Conservation (phyloP, 2,888 invertebrate species). For the Neocrepidodera transversa region DNA sequence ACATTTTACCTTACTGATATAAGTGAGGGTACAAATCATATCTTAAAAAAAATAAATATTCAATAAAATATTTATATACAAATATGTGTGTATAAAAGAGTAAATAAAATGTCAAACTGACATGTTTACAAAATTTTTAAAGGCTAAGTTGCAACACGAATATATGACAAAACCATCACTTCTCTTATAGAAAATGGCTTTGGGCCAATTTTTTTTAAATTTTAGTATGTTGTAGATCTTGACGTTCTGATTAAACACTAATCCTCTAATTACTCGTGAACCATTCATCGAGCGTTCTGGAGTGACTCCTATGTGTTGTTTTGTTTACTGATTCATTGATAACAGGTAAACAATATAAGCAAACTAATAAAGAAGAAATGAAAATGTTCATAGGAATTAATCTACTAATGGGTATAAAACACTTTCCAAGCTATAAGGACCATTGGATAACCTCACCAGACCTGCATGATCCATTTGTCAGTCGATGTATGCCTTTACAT, state of each 20-base stretch:
- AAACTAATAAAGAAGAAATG: slow-evolving; percentile 27
- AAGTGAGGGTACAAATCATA: neutral
- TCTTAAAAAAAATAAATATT: neutral
- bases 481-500: slow-evolving; percentile 18
- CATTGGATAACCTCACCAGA: slow-evolving; percentile 28
- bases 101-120: too few species aligned
- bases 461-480: slow-evolving; percentile 30
- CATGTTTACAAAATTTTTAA: too few species aligned
- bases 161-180: too few species aligned
- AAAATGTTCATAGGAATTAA: slow-evolving; percentile 31
- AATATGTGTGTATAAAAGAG: neutral
- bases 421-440: slow-evolving; percentile 27
- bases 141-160: too few species aligned
- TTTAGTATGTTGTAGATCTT: too few species aligned
- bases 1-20: neutral
- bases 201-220: too few species aligned
- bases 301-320: neutral
- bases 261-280: too few species aligned
- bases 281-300: neutral
- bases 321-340: slow-evolving; percentile 1
- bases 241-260: too few species aligned
- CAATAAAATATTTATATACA: neutral
- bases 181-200: too few species aligned
- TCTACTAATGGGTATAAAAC: slow-evolving; percentile 33
- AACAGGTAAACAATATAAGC: too few species aligned